Conservation (phyloP, 35 echinoderm and acorn worm species). For the Chiridota heheva region DNA sequence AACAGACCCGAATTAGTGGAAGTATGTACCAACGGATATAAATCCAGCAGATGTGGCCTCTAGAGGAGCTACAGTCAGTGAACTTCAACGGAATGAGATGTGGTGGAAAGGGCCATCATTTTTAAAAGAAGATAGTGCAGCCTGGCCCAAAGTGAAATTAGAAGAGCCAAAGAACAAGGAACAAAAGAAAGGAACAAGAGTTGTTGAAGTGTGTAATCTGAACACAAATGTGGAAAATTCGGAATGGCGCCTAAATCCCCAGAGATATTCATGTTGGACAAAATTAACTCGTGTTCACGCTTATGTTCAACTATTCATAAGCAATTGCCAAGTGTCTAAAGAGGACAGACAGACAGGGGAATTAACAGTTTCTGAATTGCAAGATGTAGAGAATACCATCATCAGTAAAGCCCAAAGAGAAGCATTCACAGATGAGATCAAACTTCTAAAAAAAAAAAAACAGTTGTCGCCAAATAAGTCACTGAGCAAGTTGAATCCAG, state of each 20-base stretch:
- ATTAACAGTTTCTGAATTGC: neutral
- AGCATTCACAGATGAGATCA: neutral
- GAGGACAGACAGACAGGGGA: neutral
- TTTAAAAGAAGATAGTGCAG: neutral
- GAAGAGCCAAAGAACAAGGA: neutral
- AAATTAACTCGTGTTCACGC: neutral
- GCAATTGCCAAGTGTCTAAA: neutral
- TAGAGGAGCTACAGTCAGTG: neutral
- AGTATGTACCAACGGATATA: neutral
- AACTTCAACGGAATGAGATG: neutral
- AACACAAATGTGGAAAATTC: too few species aligned
- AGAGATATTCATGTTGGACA: slow-evolving; percentile 7
- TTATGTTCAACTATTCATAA: slow-evolving; percentile 25
- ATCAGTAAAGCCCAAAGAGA: slow-evolving; percentile 23
- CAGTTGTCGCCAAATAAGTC: neutral
- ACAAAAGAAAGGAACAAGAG: too few species aligned
- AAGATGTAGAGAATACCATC: neutral
- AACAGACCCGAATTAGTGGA: slow-evolving; percentile 16
- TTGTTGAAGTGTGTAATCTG: too few species aligned
- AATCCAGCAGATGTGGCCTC: slow-evolving; percentile 1
- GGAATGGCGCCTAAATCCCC: slow-evolving; percentile 25
- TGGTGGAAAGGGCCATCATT: neutral
- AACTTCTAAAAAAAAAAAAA: neutral
- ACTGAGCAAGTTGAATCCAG: neutral
- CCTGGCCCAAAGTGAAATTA: slow-evolving; percentile 8